Conservation (phyloP, 2,113 vertebrate genomes). For the Cololabis saira region DNA sequence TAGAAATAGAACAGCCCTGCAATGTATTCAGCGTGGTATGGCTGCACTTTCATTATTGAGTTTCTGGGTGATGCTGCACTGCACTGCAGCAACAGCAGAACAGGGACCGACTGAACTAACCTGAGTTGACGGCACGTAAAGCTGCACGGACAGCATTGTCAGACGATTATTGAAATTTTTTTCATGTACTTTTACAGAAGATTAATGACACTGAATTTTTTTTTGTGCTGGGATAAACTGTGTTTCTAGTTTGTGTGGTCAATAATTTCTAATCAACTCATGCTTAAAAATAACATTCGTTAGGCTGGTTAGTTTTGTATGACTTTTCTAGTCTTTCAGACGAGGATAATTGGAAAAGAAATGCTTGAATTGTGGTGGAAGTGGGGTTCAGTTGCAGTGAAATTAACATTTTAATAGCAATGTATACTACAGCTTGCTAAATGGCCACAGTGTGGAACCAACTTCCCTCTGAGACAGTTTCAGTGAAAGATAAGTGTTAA, state of each 20-base stretch:
- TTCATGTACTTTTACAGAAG: background rate
- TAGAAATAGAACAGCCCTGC: background rate
- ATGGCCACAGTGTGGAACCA: too few species aligned
- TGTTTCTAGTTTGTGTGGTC: background rate
- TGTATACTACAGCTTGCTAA: too few species aligned
- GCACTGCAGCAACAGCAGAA: background rate
- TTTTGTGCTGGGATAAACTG: background rate
- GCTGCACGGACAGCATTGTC: constrained; percentile 1
- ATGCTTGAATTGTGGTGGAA: too few species aligned
- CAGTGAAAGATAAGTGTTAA: too few species aligned
- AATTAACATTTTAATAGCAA: too few species aligned
- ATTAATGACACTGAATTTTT: background rate
- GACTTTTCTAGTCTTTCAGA: too few species aligned
- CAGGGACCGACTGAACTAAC: background rate
- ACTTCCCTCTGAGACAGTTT: too few species aligned
- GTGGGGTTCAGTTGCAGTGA: too few species aligned
- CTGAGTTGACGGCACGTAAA: background rate
- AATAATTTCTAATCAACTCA: background rate
- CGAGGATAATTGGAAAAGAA: too few species aligned
- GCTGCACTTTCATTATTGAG: background rate
- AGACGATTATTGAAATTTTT: background rate
- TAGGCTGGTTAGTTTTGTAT: background rate
- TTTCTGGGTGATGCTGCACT: background rate
- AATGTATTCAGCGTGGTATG: background rate
- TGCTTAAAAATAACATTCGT: background rate